Percentiles rank a stretch among this genome's conserved stretches.
phyloP scores from a whole-genome alignment of 2,113 vertebrate genomes.

The Mormyrus lacerda region DNA sequence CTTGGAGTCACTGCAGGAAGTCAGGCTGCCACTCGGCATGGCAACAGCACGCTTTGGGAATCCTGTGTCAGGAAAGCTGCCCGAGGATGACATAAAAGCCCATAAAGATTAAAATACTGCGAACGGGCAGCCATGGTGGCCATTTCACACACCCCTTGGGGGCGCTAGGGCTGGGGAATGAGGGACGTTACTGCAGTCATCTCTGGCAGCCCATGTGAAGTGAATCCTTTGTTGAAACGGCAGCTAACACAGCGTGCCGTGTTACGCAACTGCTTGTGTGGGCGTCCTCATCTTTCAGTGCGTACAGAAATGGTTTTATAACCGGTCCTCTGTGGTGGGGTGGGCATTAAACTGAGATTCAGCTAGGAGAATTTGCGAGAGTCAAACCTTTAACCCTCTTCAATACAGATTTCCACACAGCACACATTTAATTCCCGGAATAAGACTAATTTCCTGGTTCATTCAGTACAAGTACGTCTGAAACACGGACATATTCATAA shows the following conservation, averaged over 20 bases:
- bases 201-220: neutral
- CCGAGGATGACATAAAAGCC: neutral
- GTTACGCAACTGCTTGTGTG: slow-evolving; percentile 9
- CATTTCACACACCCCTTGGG: neutral
- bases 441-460: neutral
- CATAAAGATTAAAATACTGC: slow-evolving; percentile 13
- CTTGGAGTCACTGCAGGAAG: neutral
- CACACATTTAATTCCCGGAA: neutral
- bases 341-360: neutral
- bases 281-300: neutral
- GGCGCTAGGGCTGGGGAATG: neutral
- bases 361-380: neutral
- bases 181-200: neutral
- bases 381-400: neutral
- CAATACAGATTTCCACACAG: neutral
- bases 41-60: neutral
- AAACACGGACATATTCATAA: neutral
- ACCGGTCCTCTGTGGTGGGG: neutral
- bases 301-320: neutral
- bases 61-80: neutral
- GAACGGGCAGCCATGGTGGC: neutral
- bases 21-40: neutral
- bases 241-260: neutral
- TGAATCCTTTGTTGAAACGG: neutral
- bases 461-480: neutral